These are phyloP conservation scores for Hyaena hyaena DNA, from an alignment of 2,113 vertebrate species.

Conservation along the genomic window DNA sequence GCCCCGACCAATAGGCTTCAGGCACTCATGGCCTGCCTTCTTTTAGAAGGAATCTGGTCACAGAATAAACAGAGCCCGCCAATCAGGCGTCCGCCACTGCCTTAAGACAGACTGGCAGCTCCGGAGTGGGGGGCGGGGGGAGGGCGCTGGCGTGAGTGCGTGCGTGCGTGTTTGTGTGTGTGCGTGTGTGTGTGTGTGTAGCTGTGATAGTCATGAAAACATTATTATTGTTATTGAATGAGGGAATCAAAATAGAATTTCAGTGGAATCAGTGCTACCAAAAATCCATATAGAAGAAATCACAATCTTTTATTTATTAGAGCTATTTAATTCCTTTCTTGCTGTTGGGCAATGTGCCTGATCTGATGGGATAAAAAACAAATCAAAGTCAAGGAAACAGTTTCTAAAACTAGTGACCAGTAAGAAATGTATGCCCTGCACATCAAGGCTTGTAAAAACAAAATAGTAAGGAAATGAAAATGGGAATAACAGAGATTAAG, in stretches of 20 bases:
- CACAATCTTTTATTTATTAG: neutral
- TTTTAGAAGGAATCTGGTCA: conserved; percentile 76
- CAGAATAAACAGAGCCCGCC: conserved; percentile 68
- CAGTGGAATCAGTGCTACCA: neutral
- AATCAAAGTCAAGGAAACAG: conserved; percentile 29
- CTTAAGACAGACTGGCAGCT: conserved; percentile 55
- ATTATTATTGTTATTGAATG: conserved; percentile 46
- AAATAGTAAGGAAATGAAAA: neutral
- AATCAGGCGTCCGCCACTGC: conserved; percentile 47
- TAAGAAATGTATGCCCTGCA: neutral
- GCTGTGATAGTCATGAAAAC: conserved; percentile 40
- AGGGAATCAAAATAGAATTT: conserved; percentile 51
- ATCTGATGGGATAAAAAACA: conserved; percentile 18
- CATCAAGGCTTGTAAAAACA: neutral
- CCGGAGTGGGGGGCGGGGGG: neutral
- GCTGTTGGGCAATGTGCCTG: neutral
- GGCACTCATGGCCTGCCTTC: conserved; percentile 72
- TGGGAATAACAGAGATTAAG: neutral
- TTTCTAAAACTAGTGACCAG: conserved; percentile 11
- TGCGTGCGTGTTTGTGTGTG: neutral
- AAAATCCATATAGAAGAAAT: conserved; percentile 43
- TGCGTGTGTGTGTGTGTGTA: neutral
- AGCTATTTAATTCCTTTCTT: conserved; percentile 24
- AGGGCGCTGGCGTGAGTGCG: neutral
- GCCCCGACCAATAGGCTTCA: conserved; percentile 76